Conservation (phyloP, 2,797 vertebrate species). For the Chrosomus eos region DNA sequence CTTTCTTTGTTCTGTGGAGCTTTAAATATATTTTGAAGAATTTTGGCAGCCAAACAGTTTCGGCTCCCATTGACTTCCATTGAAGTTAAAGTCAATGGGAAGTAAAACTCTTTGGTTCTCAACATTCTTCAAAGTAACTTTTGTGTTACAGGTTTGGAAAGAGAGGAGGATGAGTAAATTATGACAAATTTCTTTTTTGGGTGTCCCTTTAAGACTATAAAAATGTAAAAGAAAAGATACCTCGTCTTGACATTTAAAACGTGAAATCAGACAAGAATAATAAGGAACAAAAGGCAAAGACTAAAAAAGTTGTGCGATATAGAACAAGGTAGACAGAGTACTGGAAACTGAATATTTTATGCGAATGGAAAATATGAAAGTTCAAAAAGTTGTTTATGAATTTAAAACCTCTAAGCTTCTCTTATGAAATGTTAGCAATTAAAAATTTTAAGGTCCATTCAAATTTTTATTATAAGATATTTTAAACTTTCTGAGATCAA, state of each 20-base stretch:
- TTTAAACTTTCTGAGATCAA: neutral
- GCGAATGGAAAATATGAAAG: neutral
- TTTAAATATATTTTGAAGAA: neutral
- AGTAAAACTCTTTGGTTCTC: neutral
- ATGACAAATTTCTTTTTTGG: neutral
- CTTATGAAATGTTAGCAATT: neutral
- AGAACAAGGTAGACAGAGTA: neutral
- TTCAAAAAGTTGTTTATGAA: neutral
- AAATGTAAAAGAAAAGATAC: neutral
- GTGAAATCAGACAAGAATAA: neutral
- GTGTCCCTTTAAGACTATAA: neutral
- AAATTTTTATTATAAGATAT: neutral
- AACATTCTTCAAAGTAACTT: neutral
- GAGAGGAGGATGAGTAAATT: neutral
- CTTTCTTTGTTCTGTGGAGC: neutral
- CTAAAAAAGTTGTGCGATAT: slow-evolving; percentile 7
- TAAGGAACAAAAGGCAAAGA: slow-evolving; percentile 13
- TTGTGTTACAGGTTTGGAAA: neutral
- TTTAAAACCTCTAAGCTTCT: neutral
- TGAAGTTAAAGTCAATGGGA: neutral
- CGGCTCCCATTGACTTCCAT: neutral
- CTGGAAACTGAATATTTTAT: neutral
- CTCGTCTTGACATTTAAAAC: slow-evolving; percentile 10
- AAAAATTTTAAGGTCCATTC: neutral
- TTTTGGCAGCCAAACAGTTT: neutral